Conservation (phyloP, 1,140 invertebrate genomes). For the Micrasema minimum region DNA sequence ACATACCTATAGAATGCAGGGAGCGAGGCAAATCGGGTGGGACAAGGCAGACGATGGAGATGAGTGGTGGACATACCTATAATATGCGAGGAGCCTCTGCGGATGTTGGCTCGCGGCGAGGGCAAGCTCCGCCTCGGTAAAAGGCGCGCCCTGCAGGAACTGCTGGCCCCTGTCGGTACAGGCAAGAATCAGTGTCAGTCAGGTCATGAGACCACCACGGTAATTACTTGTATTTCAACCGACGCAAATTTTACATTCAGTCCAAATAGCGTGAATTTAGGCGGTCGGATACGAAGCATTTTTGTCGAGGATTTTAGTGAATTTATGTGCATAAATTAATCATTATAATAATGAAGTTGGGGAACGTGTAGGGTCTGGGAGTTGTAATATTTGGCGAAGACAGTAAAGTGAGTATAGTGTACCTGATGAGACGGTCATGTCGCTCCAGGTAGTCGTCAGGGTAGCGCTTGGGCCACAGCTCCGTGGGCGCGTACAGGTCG, state of each 20-base stretch:
- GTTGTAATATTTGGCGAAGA: too few species aligned
- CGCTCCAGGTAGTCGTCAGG: conserved; percentile 64
- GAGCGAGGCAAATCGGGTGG: neutral
- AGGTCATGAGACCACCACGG: neutral
- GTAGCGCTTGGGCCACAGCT: conserved; percentile 58
- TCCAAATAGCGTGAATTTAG: too few species aligned
- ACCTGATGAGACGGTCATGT: conserved; percentile 56
- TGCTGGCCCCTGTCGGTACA: conserved; percentile 43
- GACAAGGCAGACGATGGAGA: conserved; percentile 5
- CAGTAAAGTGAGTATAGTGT: too few species aligned
- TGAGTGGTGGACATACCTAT: conserved; percentile 45
- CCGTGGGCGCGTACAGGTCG: conserved; percentile 62
- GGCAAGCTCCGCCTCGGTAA: conserved; percentile 40
- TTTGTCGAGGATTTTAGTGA: too few species aligned
- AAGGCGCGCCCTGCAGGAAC: conserved; percentile 34
- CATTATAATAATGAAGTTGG: too few species aligned
- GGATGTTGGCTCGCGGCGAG: conserved; percentile 27
- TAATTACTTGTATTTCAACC: too few species aligned
- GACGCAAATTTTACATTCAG: too few species aligned
- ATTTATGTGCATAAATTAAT: too few species aligned
- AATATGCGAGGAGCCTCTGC: conserved; percentile 37
- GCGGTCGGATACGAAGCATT: too few species aligned
- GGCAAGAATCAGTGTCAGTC: conserved; percentile 29
- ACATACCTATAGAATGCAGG: conserved; percentile 48
- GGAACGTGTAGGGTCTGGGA: too few species aligned